Evolutionary conservation across 2,113 vertebrate species (phyloP).

Genomic region (Coptodon rendalli): DNA sequence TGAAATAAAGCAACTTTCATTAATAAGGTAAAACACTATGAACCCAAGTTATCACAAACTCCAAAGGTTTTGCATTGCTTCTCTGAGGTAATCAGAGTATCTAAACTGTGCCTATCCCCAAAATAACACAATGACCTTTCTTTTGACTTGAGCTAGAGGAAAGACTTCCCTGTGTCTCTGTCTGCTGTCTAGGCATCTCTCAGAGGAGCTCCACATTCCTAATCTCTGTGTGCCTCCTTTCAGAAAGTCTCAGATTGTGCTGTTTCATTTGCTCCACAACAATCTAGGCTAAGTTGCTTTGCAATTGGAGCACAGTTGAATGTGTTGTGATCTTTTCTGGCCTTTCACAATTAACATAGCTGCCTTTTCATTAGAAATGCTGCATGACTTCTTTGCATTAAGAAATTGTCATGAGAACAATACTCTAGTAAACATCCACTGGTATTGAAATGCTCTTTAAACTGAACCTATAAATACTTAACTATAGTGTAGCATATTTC

Average conservation of each 20-base stretch:
- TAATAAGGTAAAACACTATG: not conserved
- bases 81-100: not conserved
- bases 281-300: constrained; percentile 9
- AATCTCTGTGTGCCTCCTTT: constrained; percentile 38
- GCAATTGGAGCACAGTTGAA: not conserved
- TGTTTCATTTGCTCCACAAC: constrained; percentile 26
- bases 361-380: not conserved
- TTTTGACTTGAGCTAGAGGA: not conserved
- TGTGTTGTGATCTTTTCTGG: not conserved
- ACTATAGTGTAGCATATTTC: not conserved
- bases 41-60: not conserved
- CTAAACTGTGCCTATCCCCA: not conserved
- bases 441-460: not conserved
- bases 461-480: not conserved
- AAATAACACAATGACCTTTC: constrained; percentile 23
- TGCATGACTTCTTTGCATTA: not conserved
- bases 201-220: constrained; percentile 30
- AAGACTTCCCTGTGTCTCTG: not conserved
- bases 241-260: constrained; percentile 33
- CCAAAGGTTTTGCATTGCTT: not conserved
- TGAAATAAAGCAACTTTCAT: not conserved
- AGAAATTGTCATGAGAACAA: not conserved
- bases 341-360: not conserved
- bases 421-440: not conserved
- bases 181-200: not conserved